phyloP scores from a whole-genome alignment of 2,888 invertebrate genomes.

The Ophion obscuratus region DNA sequence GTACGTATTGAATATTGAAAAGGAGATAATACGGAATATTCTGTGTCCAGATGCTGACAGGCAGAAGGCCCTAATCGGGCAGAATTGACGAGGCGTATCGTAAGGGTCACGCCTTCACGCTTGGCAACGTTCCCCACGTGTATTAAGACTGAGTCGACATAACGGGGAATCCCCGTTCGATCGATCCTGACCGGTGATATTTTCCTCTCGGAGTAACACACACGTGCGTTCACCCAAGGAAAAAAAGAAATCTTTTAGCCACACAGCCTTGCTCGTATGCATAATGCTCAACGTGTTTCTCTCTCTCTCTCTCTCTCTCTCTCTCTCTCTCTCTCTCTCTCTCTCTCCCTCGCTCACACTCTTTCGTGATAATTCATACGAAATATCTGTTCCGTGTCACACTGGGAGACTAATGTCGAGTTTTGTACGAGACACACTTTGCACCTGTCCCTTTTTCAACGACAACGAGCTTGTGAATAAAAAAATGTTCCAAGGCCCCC shows the following conservation, averaged over 20 bases:
- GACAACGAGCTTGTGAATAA: background rate
- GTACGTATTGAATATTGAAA: slow-evolving; percentile 16
- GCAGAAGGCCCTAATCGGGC: background rate
- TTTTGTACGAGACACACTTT: background rate
- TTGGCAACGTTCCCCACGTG: slow-evolving; percentile 13
- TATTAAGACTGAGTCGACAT: slow-evolving; percentile 11
- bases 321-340: background rate
- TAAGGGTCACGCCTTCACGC: slow-evolving; percentile 20
- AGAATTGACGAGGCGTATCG: background rate
- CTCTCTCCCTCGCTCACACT: background rate
- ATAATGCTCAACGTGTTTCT: slow-evolving; percentile 6
- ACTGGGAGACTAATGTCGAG: background rate
- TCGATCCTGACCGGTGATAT: slow-evolving; percentile 36
- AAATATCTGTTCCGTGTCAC: slow-evolving; percentile 14
- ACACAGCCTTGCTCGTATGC: slow-evolving; percentile 11
- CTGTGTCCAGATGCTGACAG: background rate
- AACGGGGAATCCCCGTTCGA: slow-evolving; percentile 36
- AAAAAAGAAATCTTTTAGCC: slow-evolving; percentile 10
- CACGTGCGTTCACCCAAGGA: slow-evolving; percentile 4
- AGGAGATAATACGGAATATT: slow-evolving; percentile 12
- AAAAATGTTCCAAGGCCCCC: background rate
- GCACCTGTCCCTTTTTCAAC: no score
- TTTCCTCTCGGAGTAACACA: slow-evolving; percentile 20
- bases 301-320: background rate
- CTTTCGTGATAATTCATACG: background rate